phyloP scores from a whole-genome alignment of 2,113 vertebrate genomes.

The Abramis brama region DNA sequence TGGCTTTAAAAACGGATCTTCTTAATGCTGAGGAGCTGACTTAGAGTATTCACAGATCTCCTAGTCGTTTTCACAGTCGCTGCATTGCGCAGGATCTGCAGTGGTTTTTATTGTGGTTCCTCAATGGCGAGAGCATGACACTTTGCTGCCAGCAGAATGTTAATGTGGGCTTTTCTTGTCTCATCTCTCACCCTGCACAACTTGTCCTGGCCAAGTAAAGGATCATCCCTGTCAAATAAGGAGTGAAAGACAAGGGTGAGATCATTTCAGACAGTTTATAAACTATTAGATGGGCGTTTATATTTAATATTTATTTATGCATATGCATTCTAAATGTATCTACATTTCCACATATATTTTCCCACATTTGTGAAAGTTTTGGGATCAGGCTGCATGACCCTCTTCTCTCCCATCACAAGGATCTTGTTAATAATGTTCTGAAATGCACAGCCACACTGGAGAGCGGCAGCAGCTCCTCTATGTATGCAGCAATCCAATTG shows the following conservation, averaged over 20 bases:
- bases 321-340: background rate
- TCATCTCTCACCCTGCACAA: background rate
- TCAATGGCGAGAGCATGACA: background rate
- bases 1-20: background rate
- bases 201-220: background rate
- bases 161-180: slow-evolving; percentile 6
- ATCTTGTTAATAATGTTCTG: slow-evolving; percentile 6
- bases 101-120: background rate
- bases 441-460: background rate
- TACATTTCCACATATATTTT: background rate
- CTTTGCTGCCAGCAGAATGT: slow-evolving; percentile 9
- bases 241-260: background rate
- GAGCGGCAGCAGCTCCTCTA: background rate
- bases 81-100: background rate
- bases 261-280: background rate
- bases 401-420: background rate
- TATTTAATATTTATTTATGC: background rate
- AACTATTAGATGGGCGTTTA: background rate
- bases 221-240: background rate
- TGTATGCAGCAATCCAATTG: background rate
- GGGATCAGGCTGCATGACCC: background rate
- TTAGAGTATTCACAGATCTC: background rate
- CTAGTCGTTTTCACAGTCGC: background rate
- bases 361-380: background rate
- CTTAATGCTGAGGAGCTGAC: slow-evolving; percentile 1